phyloP scores from a whole-genome alignment of 2,888 invertebrate species.

The Rhagophthalmus giganteus region DNA sequence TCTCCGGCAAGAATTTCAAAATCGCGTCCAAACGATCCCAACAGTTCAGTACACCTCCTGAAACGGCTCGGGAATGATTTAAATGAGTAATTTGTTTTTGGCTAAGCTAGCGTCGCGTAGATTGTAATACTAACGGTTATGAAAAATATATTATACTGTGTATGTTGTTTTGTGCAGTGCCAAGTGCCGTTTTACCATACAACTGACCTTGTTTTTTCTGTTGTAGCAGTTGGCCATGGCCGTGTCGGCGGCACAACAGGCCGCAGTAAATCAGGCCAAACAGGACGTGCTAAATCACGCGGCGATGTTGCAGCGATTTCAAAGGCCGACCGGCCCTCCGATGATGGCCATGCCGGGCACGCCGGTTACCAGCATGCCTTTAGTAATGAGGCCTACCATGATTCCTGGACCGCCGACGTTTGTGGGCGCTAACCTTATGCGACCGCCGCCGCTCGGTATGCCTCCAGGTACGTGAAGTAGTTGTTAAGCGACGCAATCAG shows the following conservation, averaged over 20 bases:
- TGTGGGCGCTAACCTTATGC: slow-evolving; percentile 65
- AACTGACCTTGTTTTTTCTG: too few species aligned
- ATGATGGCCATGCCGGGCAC: slow-evolving; percentile 57
- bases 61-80: too few species aligned
- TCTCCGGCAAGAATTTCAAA: too few species aligned
- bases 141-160: too few species aligned
- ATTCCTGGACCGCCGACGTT: slow-evolving; percentile 57
- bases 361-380: slow-evolving; percentile 57
- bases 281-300: slow-evolving; percentile 47
- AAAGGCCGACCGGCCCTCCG: slow-evolving; percentile 54
- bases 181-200: too few species aligned
- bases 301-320: slow-evolving; percentile 57
- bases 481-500: slow-evolving; percentile 16
- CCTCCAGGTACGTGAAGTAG: slow-evolving; percentile 64
- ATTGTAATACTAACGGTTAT: too few species aligned
- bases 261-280: slow-evolving; percentile 48
- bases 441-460: slow-evolving; percentile 66
- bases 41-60: too few species aligned
- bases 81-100: too few species aligned
- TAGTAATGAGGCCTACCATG: slow-evolving; percentile 60
- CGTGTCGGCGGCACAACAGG: slow-evolving; percentile 58
- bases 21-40: too few species aligned
- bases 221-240: slow-evolving; percentile 52
- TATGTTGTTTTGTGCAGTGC: too few species aligned
- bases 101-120: too few species aligned